A percentile compares a stretch with the other conserved stretches of the same genome.
Conservation (phyloP, 2,113 vertebrate genomes). For the Conger conger region DNA sequence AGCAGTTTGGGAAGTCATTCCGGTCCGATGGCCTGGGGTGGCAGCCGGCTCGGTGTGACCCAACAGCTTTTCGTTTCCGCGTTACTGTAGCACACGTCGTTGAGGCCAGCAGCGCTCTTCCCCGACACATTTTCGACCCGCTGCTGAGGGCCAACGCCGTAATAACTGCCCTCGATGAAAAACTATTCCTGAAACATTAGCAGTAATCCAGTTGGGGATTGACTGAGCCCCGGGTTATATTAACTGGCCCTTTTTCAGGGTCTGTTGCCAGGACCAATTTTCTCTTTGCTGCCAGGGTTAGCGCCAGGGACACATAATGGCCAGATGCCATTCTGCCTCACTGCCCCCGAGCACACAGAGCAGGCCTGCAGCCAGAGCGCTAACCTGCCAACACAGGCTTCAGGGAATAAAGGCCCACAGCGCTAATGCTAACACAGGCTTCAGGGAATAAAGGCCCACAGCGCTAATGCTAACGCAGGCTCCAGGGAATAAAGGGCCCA, state of each 20-base stretch:
- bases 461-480: neutral
- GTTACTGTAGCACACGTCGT: neutral
- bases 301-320: neutral
- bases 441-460: too few relatives aligned
- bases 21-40: neutral
- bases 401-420: neutral
- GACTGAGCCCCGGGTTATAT: constrained; percentile 8
- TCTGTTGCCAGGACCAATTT: neutral
- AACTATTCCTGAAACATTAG: neutral
- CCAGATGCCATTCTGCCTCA: neutral
- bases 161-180: constrained; percentile 7
- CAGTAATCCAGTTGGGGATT: constrained; percentile 27
- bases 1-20: neutral
- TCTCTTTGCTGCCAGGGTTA: neutral
- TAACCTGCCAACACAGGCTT: neutral
- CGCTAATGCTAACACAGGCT: neutral
- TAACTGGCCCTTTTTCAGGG: constrained; percentile 1
- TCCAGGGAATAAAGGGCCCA: neutral
- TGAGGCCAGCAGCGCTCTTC: neutral
- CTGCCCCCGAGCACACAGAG: neutral
- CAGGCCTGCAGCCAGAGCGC: too few relatives aligned
- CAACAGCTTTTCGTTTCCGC: neutral
- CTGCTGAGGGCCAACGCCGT: neutral
- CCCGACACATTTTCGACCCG: neutral
- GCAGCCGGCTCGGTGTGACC: neutral